A percentile compares a stretch with the other conserved stretches of the same genome.
Conservation (phyloP, 2,888 invertebrate species). For the Ischnura elegans region DNA sequence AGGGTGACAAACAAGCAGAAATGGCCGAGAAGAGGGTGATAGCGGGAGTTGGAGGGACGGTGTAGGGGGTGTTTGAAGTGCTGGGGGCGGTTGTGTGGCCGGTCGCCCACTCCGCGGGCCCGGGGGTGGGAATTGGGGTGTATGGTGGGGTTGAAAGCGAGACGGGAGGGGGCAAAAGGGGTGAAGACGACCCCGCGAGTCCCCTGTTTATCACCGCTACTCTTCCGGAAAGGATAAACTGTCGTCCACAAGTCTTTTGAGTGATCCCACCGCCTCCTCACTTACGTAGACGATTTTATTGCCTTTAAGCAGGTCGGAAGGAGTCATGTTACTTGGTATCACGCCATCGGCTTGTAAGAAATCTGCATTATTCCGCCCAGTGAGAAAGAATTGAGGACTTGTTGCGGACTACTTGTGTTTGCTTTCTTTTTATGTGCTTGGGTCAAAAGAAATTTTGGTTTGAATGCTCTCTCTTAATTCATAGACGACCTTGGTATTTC, state of each 20-base stretch:
- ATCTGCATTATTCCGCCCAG: background rate
- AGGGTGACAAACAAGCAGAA: slow-evolving; percentile 64
- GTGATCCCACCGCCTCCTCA: background rate
- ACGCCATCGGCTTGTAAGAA: background rate
- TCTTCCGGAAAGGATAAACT: slow-evolving; percentile 26
- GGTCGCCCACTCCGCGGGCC: background rate
- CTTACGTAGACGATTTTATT: slow-evolving; percentile 3
- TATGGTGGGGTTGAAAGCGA: background rate
- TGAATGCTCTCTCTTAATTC: no score
- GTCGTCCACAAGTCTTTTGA: slow-evolving; percentile 12
- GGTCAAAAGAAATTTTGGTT: no score
- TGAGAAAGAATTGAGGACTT: background rate
- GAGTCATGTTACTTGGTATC: background rate
- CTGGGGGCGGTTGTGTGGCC: background rate
- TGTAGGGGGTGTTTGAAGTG: background rate
- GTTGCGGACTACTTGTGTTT: no score
- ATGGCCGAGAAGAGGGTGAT: slow-evolving; percentile 21
- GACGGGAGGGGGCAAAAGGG: background rate
- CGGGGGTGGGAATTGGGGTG: slow-evolving; percentile 3
- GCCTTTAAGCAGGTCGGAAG: slow-evolving; percentile 9
- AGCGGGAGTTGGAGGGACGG: background rate
- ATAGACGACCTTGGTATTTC: no score
- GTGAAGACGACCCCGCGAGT: background rate
- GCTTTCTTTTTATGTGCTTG: no score
- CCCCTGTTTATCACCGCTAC: slow-evolving; percentile 15